Evolutionary conservation across 2,113 vertebrate genomes (phyloP), one percentile per base, ranked within the genome.

Genomic region (Pionites leucogaster): DNA sequence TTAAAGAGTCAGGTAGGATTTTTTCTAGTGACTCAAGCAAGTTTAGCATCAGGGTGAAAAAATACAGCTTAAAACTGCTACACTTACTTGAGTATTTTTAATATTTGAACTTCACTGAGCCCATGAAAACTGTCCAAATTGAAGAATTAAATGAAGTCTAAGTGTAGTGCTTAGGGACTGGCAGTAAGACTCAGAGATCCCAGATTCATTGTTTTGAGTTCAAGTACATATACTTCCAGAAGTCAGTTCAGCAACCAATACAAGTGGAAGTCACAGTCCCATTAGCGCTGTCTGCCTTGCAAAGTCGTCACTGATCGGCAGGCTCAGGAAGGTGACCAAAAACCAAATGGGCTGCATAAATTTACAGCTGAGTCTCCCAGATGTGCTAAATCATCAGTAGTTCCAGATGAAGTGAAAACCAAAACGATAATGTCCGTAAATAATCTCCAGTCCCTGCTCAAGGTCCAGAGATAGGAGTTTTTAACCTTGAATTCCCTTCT

Each of bases 311-410:
- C 87, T 82, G 64, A 95, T 91, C 88, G 91, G 77, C 77, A 89
- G 82, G 41, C n/a, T 78, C 72, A 76, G 88, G 93, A 96, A 86
- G n/a, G 33, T 76, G 47, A 93, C 92, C 96, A 95, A 91, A 86
- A 95, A 44, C 17, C n/a, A 90, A 91, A 93, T 17, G 65, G 53
- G 37, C 90, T 94, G 93, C 9, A 5, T 93, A 92, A 90, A 95
- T 80, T 82, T 72, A 47, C 33, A 84, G 64, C 52, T 82, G 81
- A 31, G 14, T 82, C 95, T 89, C 82, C 83, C 90, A 93, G 94
- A 96, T 93, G 72, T 81, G 93, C 82, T 90, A 96, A 88, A 92
- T 95, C 80, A 93, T 88, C 72, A 82, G 76, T 59, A 86, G 82
- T 68, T 97, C 52, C 86, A 96, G 72, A 71, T 88, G 72, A 94